A percentile compares a stretch with the other conserved stretches of the same genome.
These are phyloP conservation scores for Hedya salicella DNA, from an alignment of 2,888 invertebrate genomes.

Conservation along the genomic window DNA sequence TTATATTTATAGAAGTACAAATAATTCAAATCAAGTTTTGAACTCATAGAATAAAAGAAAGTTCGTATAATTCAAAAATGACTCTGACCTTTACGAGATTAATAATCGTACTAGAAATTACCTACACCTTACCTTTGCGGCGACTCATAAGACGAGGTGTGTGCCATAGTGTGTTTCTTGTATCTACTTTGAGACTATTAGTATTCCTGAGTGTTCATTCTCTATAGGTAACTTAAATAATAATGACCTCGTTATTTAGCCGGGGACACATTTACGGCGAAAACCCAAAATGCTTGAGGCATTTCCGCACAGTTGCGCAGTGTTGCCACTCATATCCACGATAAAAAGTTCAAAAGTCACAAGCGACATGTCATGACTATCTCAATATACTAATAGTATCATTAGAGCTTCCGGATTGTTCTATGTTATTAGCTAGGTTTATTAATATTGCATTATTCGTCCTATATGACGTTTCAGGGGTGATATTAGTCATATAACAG, in stretches of 20 bases:
- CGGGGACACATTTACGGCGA: slow-evolving; percentile 31
- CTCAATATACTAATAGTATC: not conserved
- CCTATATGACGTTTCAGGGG: not conserved
- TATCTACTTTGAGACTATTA: slow-evolving; percentile 36
- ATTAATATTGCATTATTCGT: not conserved
- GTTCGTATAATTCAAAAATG: no score
- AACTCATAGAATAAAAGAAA: no score
- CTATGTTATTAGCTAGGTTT: not conserved
- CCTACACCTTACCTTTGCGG: slow-evolving; percentile 1
- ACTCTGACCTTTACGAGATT: no score
- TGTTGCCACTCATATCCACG: slow-evolving; percentile 5
- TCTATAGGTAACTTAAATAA: slow-evolving; percentile 36
- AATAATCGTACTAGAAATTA: slow-evolving; percentile 3
- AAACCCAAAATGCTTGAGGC: slow-evolving; percentile 29
- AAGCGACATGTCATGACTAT: not conserved
- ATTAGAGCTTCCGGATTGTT: not conserved
- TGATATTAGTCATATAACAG: slow-evolving; percentile 15
- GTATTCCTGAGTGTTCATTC: slow-evolving; percentile 34
- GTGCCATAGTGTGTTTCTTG: slow-evolving; percentile 28
- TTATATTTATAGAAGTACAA: no score
- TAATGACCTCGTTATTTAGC: slow-evolving; percentile 38
- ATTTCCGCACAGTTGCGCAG: slow-evolving; percentile 32
- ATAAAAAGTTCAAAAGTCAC: not conserved
- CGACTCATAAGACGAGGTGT: slow-evolving; percentile 17
- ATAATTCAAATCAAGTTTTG: no score